Evolutionary conservation across 1,140 invertebrate genomes (phyloP), one percentile per base, ranked within the genome.

Genomic region (Eumaeus atala): DNA sequence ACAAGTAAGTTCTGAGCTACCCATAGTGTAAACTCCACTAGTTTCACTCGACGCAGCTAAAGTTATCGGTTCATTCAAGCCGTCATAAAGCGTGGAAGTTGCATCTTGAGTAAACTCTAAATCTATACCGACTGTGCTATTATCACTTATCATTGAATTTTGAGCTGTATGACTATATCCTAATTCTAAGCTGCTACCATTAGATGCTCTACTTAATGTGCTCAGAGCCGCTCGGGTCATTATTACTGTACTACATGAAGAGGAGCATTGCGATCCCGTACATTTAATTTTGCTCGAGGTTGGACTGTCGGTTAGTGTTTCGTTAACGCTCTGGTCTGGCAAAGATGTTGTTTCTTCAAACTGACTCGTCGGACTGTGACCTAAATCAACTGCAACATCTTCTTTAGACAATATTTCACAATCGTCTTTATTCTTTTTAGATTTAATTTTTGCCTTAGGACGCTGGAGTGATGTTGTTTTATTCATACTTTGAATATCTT

Each of bases 151-250:
- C 14, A 92, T 89, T 1, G 93, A 95, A 75, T 95, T 95, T 82
- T 95, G 93, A 9, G 94, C 92, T 1, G 94, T 95, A 70, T 95
- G 94, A 57, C 93, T 94, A 64, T 93, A 95, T 33, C 93, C 93
- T 42, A 95, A 77, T 81, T 95, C 93, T 62, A 95, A 84, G 67
- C 93, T 95, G 51, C 93, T 94, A 10, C 90, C 92, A 16, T 93
- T 93, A 14, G 91, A 94, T 54, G 89, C 87, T 72, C 90, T 89
- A 62, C 91, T 89, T 33, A 89, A 67, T 21, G 90, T 87, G 59
- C 88, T 90, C 5, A 90, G 73, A 55, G 90, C 89, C 60, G 89
- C 77, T 67, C 90, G 78, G 50, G 92, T 90, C 48, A 94, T 91
- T 57, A 95, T 93, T 11, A 95, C 92, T 3, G 94, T 95, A 64